Evolutionary conservation across 2,888 invertebrate genomes (phyloP).

Genomic region (Leucophenga montana): DNA sequence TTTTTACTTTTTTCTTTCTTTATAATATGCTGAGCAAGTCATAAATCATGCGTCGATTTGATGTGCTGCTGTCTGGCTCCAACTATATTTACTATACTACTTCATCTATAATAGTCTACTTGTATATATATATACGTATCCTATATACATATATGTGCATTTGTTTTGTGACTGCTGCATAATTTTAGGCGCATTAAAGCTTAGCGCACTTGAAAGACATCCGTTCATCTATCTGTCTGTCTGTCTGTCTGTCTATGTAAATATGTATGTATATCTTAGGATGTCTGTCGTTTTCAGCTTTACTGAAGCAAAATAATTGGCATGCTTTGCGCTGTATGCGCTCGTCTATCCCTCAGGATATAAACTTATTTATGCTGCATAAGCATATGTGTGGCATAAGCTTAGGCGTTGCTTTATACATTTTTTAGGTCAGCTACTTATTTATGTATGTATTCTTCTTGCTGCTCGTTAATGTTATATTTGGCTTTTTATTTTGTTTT

Average conservation of each 20-base stretch:
- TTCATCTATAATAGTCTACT: not conserved
- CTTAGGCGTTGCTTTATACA: not conserved
- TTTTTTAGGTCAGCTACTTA: conserved; percentile 6
- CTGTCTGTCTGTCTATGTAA: conserved; percentile 22
- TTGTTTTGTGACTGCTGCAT: conserved; percentile 18
- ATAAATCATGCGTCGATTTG: conserved; percentile 49
- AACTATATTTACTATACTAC: conserved; percentile 50
- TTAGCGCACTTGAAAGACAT: too few relatives aligned
- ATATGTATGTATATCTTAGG: conserved; percentile 27
- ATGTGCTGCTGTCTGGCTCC: conserved; percentile 31
- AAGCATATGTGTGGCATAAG: too few relatives aligned
- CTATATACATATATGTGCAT: conserved; percentile 3
- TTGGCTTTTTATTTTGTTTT: conserved; percentile 35
- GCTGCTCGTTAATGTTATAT: conserved; percentile 29
- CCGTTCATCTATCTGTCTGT: too few relatives aligned
- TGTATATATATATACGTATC: not conserved
- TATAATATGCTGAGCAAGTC: conserved; percentile 41
- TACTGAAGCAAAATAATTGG: conserved; percentile 63
- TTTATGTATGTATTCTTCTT: conserved; percentile 33
- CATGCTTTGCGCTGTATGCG: conserved; percentile 7
- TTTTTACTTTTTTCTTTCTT: conserved; percentile 18
- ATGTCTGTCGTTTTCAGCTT: conserved; percentile 54
- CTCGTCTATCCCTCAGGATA: conserved; percentile 27
- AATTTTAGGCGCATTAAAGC: conserved; percentile 52
- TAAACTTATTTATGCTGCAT: too few relatives aligned